phyloP scores from a whole-genome alignment of 2,888 invertebrate species.

The Meliscaeva auricollis region DNA sequence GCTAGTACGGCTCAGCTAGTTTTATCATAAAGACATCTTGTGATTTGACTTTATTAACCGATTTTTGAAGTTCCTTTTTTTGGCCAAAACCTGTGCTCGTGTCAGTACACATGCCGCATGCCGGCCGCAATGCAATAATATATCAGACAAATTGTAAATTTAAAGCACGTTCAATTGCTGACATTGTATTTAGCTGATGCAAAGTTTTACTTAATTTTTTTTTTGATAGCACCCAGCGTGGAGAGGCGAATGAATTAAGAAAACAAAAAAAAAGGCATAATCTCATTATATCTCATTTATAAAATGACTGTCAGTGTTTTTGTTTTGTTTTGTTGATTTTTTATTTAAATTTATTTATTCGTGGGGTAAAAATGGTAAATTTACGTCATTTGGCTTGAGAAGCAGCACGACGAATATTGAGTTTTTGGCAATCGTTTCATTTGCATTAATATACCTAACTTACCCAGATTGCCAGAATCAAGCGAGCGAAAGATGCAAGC shows the following conservation, averaged over 20 bases:
- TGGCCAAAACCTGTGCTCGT: constrained; percentile 22
- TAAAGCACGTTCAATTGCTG: constrained; percentile 56
- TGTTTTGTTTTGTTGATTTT: constrained; percentile 18
- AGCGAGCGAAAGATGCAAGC: constrained; percentile 32
- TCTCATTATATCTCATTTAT: constrained; percentile 60
- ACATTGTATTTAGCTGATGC: constrained; percentile 22
- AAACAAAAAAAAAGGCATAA: constrained; percentile 40
- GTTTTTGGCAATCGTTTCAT: constrained; percentile 58
- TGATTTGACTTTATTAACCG: not conserved
- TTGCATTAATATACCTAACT: not conserved
- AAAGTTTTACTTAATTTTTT: constrained; percentile 21
- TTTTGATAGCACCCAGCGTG: not conserved
- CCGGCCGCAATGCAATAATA: constrained; percentile 6
- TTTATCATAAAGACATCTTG: constrained; percentile 8
- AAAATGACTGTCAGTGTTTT: constrained; percentile 38
- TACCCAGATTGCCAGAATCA: constrained; percentile 11
- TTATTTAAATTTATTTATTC: constrained; percentile 15
- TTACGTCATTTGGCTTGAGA: constrained; percentile 66
- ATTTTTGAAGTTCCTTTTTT: constrained; percentile 1
- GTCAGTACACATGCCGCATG: constrained; percentile 20
- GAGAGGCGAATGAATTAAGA: constrained; percentile 30
- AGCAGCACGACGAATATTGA: constrained; percentile 60
- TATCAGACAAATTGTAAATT: constrained; percentile 59
- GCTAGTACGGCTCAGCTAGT: not conserved
- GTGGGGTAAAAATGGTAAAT: constrained; percentile 39